Base-by-base conservation (phyloP, 2,113 vertebrate genomes). In the Ptilorrhoa leucosticta region DNA sequence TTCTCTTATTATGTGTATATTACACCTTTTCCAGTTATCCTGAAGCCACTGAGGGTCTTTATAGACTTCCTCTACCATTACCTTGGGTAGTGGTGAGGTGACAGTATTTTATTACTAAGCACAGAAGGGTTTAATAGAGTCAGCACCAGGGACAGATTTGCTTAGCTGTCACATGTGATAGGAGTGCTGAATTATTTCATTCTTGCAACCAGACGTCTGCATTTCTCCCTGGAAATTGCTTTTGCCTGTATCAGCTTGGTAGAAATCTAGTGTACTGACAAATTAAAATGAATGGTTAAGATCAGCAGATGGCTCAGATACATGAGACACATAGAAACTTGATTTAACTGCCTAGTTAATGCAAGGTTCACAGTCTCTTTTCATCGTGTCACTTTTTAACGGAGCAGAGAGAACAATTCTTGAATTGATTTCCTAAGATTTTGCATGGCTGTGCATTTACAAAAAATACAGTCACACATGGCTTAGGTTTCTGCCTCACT, bases 111-210 rank as follows among this genome's bases (percentile, higher is more conserved):
- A 89, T 83, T 86, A 78, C 44, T 15, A 26, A 77, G 28, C 24
- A 63, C 19, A 48, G 73, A 77, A 48, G 4, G 6, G 33, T 92
- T 95, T 83, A 95, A 85, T 89, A 54, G 80, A 85, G 60, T 64
- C 94, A 93, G 71, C 82, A 91, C 48, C 58, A 79, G 83, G 78
- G 78, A 77, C 68, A 92, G 79, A 87, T 96, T 95, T 93, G 56
- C 76, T 92, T 73, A 89, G 60, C 77, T 94, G 75, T 87, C 63
- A 61, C 48, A 47, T 80, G 42, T 72, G 63, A 64, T 80, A 85
- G 58, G 31, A 92, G 45, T 35, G 70, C 70, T 91, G 81, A 83
- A 93, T 86, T 96, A 96, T 78, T 83, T 94, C 53, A 63, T 95
- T 93, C 76, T 73, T 44, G 30, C 14, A 4, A 80, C 15, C 27